Base-by-base conservation (phyloP, 1,140 invertebrate species). In the Leptonema lineaticorne region DNA sequence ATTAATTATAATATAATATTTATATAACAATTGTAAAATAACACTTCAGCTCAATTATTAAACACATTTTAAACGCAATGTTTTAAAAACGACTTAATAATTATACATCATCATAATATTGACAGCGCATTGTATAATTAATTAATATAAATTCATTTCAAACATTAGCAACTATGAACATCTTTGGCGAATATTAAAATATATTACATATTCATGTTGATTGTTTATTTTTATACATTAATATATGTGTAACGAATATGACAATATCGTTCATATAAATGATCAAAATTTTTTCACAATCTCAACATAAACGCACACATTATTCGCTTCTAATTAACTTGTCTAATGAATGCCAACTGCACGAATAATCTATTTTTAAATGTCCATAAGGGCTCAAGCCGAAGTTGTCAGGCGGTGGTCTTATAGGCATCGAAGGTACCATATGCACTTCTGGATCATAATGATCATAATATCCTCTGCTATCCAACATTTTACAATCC, bases 311-410 rank as follows among this genome's bases (percentile, higher is more conserved):
- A 41, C 37, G 9, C 20, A 53, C 41, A 58, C 41, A 66, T 71
- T 72, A 78, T 78, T 81, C 85, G 76, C 84, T 85, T 45, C 83
- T 78, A 60, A 88, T 88, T 73, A 87, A 85, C 73, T 85, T 81
- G 71, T 88, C 86, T 22, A 88, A 76, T 1, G 85, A 87, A 74
- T 88, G 87, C 89, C 89, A 90, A 75, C 87, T 90, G 74, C 83
- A 86, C 1, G 88, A 88, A 74, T 91, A 90, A 77, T 91, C 89
- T 66, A 91, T 90, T 77, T 89, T 88, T 14, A 90, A 78, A 73
- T 90, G 88, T 24, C 89, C 89, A 68, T 90, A 88, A 24, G 84
- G 84, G 37, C 85, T 90, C 8, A 89, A 76, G 28, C 86, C 85
- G 74, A 88, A 85, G 75, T 86, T 85, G 33, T 82, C 77, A 3